These are phyloP conservation scores for Matsumyia berberina DNA, from an alignment of 2,888 invertebrate genomes.

Conservation along the genomic window DNA sequence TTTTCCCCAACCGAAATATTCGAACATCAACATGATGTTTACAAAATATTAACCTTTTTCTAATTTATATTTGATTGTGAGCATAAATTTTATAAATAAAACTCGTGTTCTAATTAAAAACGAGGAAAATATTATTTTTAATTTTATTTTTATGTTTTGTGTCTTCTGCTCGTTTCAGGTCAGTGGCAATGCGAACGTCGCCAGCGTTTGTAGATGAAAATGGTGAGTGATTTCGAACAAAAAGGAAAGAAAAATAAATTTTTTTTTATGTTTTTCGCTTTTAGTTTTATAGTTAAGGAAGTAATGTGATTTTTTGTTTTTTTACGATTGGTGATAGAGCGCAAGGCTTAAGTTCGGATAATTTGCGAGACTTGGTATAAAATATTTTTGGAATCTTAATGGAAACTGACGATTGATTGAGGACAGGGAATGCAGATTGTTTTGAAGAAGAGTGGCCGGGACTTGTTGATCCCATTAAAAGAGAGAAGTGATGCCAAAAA, in stretches of 20 bases:
- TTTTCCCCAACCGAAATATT: background rate
- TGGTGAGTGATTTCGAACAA: slow-evolving; percentile 80
- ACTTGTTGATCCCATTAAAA: background rate
- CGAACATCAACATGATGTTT: slow-evolving; percentile 22
- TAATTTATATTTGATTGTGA: slow-evolving; percentile 53
- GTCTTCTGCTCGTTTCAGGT: slow-evolving; percentile 79
- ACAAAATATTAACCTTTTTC: slow-evolving; percentile 50
- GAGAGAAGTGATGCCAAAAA: background rate
- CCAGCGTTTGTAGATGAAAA: slow-evolving; percentile 83
- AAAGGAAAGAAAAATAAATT: background rate
- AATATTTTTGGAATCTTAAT: slow-evolving; percentile 24
- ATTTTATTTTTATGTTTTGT: slow-evolving; percentile 70
- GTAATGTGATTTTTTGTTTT: background rate
- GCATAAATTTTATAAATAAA: slow-evolving; percentile 32
- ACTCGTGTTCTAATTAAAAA: slow-evolving; percentile 51
- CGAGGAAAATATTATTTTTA: slow-evolving; percentile 22
- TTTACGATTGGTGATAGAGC: background rate
- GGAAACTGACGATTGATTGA: slow-evolving; percentile 1
- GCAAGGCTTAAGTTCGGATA: background rate
- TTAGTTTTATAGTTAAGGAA: slow-evolving; percentile 12
- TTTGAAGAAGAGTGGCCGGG: background rate
- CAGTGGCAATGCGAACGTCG: slow-evolving; percentile 83
- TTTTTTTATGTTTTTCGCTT: slow-evolving; percentile 15
- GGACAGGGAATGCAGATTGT: background rate
- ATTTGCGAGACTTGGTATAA: slow-evolving; percentile 9